Evolutionary conservation across 2,888 invertebrate genomes (phyloP).

Genomic region (Coelopa pilipes): DNA sequence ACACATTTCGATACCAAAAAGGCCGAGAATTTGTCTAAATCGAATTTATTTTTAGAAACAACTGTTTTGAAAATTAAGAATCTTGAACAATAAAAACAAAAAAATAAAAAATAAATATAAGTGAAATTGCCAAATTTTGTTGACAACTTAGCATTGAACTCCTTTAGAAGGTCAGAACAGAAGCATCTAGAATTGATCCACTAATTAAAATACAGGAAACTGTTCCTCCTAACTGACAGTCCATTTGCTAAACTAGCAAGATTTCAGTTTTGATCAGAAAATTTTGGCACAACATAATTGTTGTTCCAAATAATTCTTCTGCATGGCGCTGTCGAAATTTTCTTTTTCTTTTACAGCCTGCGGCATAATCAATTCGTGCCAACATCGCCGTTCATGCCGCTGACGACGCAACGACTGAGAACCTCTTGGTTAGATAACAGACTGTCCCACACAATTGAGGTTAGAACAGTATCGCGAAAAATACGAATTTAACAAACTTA

Average conservation of each 20-base stretch:
- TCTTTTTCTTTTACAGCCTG: too few species aligned
- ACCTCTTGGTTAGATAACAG: constrained; percentile 58
- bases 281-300: too few species aligned
- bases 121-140: neutral
- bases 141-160: constrained; percentile 14
- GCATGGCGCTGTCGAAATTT: too few species aligned
- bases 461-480: constrained; percentile 55
- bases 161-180: constrained; percentile 3
- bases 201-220: too few species aligned
- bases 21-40: neutral
- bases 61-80: neutral
- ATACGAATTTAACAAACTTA: constrained; percentile 39
- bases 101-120: neutral
- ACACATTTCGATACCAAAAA: neutral
- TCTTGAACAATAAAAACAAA: neutral
- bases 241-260: too few species aligned
- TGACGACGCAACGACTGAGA: constrained; percentile 21
- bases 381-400: neutral
- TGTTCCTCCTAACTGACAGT: too few species aligned
- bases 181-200: neutral
- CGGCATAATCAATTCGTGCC: too few species aligned
- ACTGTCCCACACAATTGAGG: constrained; percentile 53
- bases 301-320: too few species aligned
- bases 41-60: neutral
- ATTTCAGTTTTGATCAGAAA: too few species aligned